These are phyloP conservation scores for Sinohyriopsis cumingii DNA, from an alignment of 2,888 invertebrate genomes.

Conservation along the genomic window DNA sequence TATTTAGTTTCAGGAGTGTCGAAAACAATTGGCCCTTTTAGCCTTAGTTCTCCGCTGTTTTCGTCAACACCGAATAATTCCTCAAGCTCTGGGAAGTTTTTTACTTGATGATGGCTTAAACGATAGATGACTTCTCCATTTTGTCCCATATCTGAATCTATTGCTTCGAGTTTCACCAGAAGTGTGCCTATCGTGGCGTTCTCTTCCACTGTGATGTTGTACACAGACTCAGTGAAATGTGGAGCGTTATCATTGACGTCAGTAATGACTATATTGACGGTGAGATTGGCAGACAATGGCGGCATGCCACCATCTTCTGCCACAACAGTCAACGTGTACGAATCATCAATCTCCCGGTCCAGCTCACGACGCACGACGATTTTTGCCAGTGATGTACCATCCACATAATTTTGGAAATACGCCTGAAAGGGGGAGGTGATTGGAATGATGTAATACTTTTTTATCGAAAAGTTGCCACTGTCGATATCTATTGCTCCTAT, in stretches of 20 bases:
- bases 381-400: slow-evolving; percentile 51
- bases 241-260: slow-evolving; percentile 56
- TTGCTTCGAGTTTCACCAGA: slow-evolving; percentile 79
- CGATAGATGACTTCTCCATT: slow-evolving; percentile 77
- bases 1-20: slow-evolving; percentile 42
- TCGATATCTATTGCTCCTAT: slow-evolving; percentile 51
- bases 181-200: slow-evolving; percentile 31
- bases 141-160: slow-evolving; percentile 86
- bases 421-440: slow-evolving; percentile 39
- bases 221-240: slow-evolving; percentile 34
- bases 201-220: slow-evolving; percentile 47
- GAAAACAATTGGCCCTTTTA: slow-evolving; percentile 45
- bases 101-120: slow-evolving; percentile 55
- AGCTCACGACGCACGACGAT: slow-evolving; percentile 42
- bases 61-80: slow-evolving; percentile 49
- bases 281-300: slow-evolving; percentile 35
- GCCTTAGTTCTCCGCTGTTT: slow-evolving; percentile 50
- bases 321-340: slow-evolving; percentile 43
- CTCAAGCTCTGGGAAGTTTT: slow-evolving; percentile 40
- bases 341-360: slow-evolving; percentile 48
- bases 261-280: slow-evolving; percentile 38
- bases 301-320: slow-evolving; percentile 54
- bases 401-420: slow-evolving; percentile 35
- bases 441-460: slow-evolving; percentile 40
- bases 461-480: slow-evolving; percentile 42